These are phyloP conservation scores for Agapostemon virescens DNA, from an alignment of 2,888 invertebrate genomes.

Conservation along the genomic window DNA sequence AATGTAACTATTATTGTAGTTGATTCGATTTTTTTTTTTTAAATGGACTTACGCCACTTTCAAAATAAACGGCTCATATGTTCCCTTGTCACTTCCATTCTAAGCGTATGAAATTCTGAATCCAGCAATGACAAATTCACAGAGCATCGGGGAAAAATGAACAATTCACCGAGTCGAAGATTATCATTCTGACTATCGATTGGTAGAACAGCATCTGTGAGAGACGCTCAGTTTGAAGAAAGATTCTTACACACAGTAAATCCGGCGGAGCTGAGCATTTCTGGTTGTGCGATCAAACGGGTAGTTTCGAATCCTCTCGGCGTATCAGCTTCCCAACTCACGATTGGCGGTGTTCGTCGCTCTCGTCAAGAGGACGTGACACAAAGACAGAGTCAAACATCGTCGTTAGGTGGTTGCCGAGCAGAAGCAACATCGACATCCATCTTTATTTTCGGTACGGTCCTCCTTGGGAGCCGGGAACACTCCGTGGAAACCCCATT, in stretches of 20 bases:
- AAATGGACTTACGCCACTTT: too few species aligned
- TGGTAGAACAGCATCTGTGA: background rate
- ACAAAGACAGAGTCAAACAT: conserved; percentile 15
- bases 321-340: background rate
- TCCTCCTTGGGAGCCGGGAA: conserved; percentile 25
- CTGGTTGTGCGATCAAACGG: background rate
- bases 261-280: background rate
- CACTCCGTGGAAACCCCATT: conserved; percentile 42
- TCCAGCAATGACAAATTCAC: background rate
- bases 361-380: background rate
- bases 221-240: background rate
- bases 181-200: background rate
- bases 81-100: too few species aligned
- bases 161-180: background rate
- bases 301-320: background rate
- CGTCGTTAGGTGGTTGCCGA: conserved; percentile 2
- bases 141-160: background rate
- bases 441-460: conserved; percentile 46
- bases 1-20: too few species aligned
- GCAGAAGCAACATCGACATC: conserved; percentile 26
- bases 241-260: background rate
- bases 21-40: too few species aligned
- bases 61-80: too few species aligned
- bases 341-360: background rate
- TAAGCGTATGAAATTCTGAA: too few species aligned